These are phyloP conservation scores for Oreamnos americanus DNA, from an alignment of 2,113 vertebrate genomes.

Conservation along the genomic window DNA sequence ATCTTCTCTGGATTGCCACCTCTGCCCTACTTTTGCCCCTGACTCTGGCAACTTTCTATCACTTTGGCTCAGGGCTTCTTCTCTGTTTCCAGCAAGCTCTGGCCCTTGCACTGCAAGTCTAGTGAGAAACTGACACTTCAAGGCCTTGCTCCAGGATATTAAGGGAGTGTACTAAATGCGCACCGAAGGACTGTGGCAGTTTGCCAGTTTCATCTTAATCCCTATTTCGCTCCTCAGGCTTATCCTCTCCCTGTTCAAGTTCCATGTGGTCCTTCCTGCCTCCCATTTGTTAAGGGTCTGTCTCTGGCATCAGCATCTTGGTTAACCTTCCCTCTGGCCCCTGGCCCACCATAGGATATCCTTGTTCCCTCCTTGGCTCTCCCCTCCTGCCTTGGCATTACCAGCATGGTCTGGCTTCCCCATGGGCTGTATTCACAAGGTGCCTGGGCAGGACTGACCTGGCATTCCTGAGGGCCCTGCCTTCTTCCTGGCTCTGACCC, in stretches of 20 bases:
- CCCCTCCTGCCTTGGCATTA: neutral
- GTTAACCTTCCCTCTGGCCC: neutral
- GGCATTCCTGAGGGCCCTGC: slow-evolving; percentile 17
- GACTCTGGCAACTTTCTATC: neutral
- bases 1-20: neutral
- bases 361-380: neutral
- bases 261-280: neutral
- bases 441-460: neutral
- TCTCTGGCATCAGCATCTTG: neutral
- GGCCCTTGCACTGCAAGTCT: neutral
- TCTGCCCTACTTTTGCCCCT: neutral
- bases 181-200: neutral
- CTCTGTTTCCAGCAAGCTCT: neutral
- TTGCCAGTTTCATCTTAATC: slow-evolving; percentile 65
- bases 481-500: neutral
- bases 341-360: neutral
- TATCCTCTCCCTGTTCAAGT: neutral
- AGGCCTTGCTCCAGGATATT: slow-evolving; percentile 21
- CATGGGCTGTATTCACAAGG: neutral
- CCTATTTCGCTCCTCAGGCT: neutral
- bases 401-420: neutral
- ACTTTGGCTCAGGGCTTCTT: neutral
- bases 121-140: slow-evolving; percentile 26
- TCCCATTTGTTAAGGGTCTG: neutral
- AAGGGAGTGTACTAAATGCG: slow-evolving; percentile 21